Base-by-base conservation (phyloP, 2,888 invertebrate species). In the Plutella xylostella region DNA sequence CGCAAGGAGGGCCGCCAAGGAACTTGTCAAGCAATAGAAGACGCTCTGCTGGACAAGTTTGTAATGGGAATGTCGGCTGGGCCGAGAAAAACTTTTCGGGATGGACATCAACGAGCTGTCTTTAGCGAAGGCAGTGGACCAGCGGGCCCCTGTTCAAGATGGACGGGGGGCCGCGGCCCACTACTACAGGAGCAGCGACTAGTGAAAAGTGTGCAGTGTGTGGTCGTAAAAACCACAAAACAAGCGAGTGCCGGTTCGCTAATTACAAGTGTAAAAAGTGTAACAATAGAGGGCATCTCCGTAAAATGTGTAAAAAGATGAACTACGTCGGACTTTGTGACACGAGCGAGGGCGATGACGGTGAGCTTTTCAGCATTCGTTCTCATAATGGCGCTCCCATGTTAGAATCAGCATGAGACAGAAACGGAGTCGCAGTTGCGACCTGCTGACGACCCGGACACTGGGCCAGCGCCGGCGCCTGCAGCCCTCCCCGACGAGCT, bases 221-320 rank as follows among this genome's bases (percentile, higher is more conserved):
- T 19, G 56, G n/a, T n/a, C n/a, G n/a, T n/a, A n/a, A n/a, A n/a
- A n/a, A n/a, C n/a, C n/a, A n/a, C n/a, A n/a, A n/a, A n/a, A n/a
- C n/a, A n/a, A n/a, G n/a, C n/a, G n/a, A n/a, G n/a, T n/a, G n/a
- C n/a, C n/a, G n/a, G n/a, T 57, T 51, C 33, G 43, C 44, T 1
- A 52, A 48, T 2, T 54, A 50, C 15, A 48, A 14, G 14, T 55
- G 57, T 39, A 53, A 49, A 45, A 55, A 52, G 38, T 55, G 57
- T 25, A 43, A 52, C 7, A 21, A 15, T n/a, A n/a, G n/a, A n/a
- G n/a, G n/a, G n/a, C n/a, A n/a, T n/a, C n/a, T n/a, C n/a, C n/a
- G n/a, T n/a, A n/a, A n/a, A n/a, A n/a, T n/a, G n/a, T n/a, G n/a
- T n/a, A n/a, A n/a, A n/a, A n/a, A n/a, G n/a, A n/a, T 7, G 12